Evolutionary conservation across 2,113 vertebrate genomes (phyloP).

Genomic region (Catharus fuscescens): DNA sequence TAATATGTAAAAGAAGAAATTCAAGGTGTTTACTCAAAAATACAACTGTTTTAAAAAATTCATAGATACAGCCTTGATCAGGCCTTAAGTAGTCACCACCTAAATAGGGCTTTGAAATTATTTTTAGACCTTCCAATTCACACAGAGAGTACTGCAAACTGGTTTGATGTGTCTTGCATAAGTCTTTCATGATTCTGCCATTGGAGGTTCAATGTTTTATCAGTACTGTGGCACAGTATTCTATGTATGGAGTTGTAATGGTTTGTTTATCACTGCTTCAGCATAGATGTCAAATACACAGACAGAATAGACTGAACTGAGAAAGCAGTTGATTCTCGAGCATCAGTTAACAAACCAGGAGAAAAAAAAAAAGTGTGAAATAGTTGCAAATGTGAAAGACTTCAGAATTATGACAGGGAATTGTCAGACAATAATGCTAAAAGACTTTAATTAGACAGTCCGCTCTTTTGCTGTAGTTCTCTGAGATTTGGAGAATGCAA

Average conservation of each 20-base stretch:
- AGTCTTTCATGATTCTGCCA: not conserved
- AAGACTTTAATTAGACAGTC: not conserved
- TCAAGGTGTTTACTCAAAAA: not conserved
- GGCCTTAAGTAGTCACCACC: not conserved
- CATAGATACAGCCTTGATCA: not conserved
- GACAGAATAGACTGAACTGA: not conserved
- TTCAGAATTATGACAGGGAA: not conserved
- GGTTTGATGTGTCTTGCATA: not conserved
- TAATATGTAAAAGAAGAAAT: not conserved
- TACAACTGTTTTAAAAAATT: not conserved
- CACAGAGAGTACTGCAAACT: not conserved
- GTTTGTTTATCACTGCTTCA: not conserved
- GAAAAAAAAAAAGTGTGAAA: not conserved
- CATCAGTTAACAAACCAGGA: not conserved
- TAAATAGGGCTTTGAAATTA: not conserved
- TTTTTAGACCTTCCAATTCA: not conserved
- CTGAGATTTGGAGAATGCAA: not conserved
- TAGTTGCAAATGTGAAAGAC: not conserved
- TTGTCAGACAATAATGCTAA: not conserved
- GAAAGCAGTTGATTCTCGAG: not conserved
- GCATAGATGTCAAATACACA: not conserved
- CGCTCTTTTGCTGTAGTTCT: not conserved
- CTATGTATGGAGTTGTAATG: not conserved
- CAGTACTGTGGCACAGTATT: not conserved
- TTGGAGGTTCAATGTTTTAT: not conserved